Percentiles rank a stretch among this genome's conserved stretches.
Conservation (phyloP, 2,888 invertebrate species). For the Cerceris rybyensis region DNA sequence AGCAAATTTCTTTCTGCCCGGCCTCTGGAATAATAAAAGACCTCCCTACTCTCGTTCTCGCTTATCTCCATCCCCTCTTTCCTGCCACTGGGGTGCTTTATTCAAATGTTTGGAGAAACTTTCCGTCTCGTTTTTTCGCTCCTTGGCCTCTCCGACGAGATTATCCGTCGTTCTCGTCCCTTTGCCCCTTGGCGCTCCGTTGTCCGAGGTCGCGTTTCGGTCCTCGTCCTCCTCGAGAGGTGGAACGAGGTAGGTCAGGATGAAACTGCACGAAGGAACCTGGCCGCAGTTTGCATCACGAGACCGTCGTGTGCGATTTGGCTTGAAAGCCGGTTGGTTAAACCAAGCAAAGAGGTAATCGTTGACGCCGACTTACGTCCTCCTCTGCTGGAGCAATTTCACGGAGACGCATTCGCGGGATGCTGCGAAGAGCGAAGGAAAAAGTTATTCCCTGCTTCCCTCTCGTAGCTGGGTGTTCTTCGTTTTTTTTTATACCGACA, state of each 20-base stretch:
- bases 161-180: too few relatives aligned
- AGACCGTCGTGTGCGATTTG: neutral
- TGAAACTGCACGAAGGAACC: neutral
- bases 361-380: conserved; percentile 5
- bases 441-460: too few relatives aligned
- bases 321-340: conserved; percentile 9
- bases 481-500: too few relatives aligned
- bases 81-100: too few relatives aligned
- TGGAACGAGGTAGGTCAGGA: conserved; percentile 2
- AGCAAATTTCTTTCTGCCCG: too few relatives aligned
- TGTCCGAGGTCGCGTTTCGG: neutral
- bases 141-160: neutral
- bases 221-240: neutral
- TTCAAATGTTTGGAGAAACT: neutral
- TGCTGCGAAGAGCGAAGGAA: neutral
- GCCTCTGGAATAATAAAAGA: too few relatives aligned
- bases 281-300: conserved; percentile 16
- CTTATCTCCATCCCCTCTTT: too few relatives aligned
- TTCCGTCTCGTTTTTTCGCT: neutral
- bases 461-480: too few relatives aligned
- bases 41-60: too few relatives aligned
- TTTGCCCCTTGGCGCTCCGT: too few relatives aligned
- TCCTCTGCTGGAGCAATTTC: conserved; percentile 16
- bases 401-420: neutral
- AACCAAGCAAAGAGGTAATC: conserved; percentile 12